Base-by-base conservation (phyloP, 2,113 vertebrate species). In the Peromyscus maniculatus region DNA sequence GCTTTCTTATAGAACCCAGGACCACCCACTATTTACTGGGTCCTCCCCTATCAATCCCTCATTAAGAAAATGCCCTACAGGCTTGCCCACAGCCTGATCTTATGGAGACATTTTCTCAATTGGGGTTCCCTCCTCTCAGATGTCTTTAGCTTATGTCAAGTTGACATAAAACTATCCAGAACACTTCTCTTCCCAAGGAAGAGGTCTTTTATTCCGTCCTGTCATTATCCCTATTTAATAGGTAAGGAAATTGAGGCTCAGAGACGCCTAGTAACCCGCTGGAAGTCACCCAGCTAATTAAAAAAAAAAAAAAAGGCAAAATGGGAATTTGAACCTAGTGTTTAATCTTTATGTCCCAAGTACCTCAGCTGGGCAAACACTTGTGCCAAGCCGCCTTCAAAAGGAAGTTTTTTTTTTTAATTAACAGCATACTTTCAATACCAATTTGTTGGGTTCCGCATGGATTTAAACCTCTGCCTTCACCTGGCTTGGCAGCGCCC, bases 351-450 rank as follows among this genome's bases (percentile, higher is more conserved):
- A 22, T 26, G 91, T 59, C 55, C 82, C 55, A 39, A 69, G 21
- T 3, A 8, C 52, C 49, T 92, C 0, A 49, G 28, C 66, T 52
- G 0, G 0, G 7, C 82, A 89, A 55, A 52, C 21, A 1, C 22
- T 84, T 43, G n/a, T 3, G 21, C 31, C 57, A 80, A 91, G 33
- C 26, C 46, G n/a, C 77, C 89, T 78, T 90, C 69, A 62, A 49
- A 89, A 93, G 75, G 72, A 36, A 77, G 31, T 2, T 69, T 83
- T 49, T 46, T 46, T 46, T 49, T 49, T 83, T 87, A 94, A 96
- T 95, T 92, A 92, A 96, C 36, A 97, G 94, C 91, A 71, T n/a
- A 17, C 59, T 84, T 64, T 62, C 55, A 94, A 93, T 31, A 55
- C 75, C 88, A 88, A 3, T 90, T 79, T 89, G 67, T 77, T 80